Conservation (phyloP, 1,140 invertebrate species). For the Anadara kagoshimensis region DNA sequence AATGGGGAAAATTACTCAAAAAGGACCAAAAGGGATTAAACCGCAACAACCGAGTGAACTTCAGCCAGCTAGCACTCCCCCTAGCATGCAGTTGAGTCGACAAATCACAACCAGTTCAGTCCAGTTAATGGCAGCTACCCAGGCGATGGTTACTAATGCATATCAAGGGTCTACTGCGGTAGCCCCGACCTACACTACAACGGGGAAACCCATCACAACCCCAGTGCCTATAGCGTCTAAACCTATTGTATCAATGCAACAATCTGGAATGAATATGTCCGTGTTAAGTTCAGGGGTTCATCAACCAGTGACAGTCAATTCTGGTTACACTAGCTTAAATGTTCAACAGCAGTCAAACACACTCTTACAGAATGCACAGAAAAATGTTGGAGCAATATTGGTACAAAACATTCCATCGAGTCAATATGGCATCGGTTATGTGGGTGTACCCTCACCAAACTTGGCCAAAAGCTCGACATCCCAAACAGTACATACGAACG, state of each 20-base stretch:
- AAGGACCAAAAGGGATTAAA: constrained; percentile 32
- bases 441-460: constrained; percentile 26
- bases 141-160: constrained; percentile 32
- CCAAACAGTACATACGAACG: constrained; percentile 26
- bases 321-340: constrained; percentile 28
- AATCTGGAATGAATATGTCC: constrained; percentile 21
- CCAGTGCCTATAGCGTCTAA: constrained; percentile 76
- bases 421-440: constrained; percentile 51
- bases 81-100: constrained; percentile 1
- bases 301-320: constrained; percentile 37
- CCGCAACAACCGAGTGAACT: constrained; percentile 9
- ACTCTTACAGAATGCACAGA: constrained; percentile 26
- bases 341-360: constrained; percentile 33
- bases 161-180: constrained; percentile 35
- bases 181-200: constrained; percentile 62
- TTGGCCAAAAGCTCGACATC: constrained; percentile 18
- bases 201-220: constrained; percentile 64
- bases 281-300: neutral
- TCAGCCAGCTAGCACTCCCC: constrained; percentile 25
- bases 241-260: constrained; percentile 66
- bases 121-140: constrained; percentile 42
- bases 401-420: constrained; percentile 50
- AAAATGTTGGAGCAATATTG: constrained; percentile 50
- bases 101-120: constrained; percentile 47
- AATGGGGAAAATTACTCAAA: constrained; percentile 66